Evolutionary conservation across 2,888 invertebrate species (phyloP), one percentile per base, ranked within the genome.

Genomic region (Drosophila eohydei): DNA sequence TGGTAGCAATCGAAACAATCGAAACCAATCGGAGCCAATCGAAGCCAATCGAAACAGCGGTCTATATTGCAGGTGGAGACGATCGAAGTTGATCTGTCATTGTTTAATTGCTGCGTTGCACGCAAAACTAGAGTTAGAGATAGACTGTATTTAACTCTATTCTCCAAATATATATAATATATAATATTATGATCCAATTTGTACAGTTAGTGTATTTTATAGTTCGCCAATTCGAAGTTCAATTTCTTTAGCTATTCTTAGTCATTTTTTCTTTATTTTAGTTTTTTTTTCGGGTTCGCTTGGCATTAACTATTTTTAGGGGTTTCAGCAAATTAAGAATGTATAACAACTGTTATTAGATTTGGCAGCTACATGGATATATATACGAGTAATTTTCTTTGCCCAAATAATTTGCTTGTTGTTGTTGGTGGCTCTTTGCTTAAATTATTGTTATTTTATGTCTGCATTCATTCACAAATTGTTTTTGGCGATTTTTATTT

Each of bases 401-500:
- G 81, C 52, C 52, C 75, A 70, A 83, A 79, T 81, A 74, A 74
- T 85, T 83, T 68, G 63, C 34, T 54, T 61, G 61, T 52, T 75
- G 52, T 44, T 57, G 57, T 59, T 63, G 55, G n/a, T 79, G 71
- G 43, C 59, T 69, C 71, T 82, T 71, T 55, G 69, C 57, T 71
- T 79, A 88, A 84, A 84, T 84, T 84, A 84, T 84, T 84, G 84
- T 88, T 88, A 84, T 84, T 84, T 83, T 74, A 84, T 84, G 84
- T 88, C 89, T 84, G 89, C 87, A 89, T 84, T 88, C 89, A 84
- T 84, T 88, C 84, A 84, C 81, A 81, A 84, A 86, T 74, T 87
- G 87, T 74, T 66, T 81, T 81, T 71, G 67, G 52, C 65, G 69
- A 68, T 68, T 64, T 71, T 59, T 36, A n/a, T n/a, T 16, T 43